Conservation (phyloP, 2,888 invertebrate genomes). For the Yponomeuta sedellus region DNA sequence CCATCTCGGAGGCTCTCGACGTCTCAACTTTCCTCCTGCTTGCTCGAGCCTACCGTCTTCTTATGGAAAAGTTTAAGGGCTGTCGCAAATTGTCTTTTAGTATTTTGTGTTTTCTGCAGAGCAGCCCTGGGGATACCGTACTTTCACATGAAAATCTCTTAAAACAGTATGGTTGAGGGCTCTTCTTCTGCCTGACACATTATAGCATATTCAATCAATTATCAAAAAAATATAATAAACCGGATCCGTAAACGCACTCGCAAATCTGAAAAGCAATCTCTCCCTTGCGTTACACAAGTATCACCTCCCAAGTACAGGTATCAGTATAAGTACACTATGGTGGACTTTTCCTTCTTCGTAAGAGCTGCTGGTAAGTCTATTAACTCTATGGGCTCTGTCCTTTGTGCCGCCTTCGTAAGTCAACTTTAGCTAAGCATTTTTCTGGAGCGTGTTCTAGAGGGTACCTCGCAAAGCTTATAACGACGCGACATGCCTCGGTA, state of each 20-base stretch:
- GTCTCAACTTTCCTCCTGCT: constrained; percentile 26
- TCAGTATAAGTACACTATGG: too few relatives aligned
- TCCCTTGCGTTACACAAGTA: too few relatives aligned
- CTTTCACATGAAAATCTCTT: neutral
- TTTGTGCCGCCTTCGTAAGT: neutral
- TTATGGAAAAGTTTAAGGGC: constrained; percentile 25
- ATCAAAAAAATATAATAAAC: too few relatives aligned
- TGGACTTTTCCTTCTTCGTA: too few relatives aligned
- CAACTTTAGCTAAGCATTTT: neutral
- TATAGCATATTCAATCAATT: too few relatives aligned
- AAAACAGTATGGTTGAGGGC: neutral
- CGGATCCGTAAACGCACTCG: too few relatives aligned
- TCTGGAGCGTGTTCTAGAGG: neutral
- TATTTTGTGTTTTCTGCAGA: neutral
- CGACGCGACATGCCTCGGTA: constrained; percentile 8
- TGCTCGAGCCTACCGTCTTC: constrained; percentile 18
- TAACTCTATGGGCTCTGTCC: neutral
- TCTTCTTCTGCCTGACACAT: too few relatives aligned
- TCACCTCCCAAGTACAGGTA: too few relatives aligned
- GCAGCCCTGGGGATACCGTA: neutral
- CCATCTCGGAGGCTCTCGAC: constrained; percentile 17
- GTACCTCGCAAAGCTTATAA: constrained; percentile 6
- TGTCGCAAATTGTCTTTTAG: constrained; percentile 16
- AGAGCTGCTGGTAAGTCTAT: too few relatives aligned
- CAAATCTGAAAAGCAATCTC: too few relatives aligned